Conservation (phyloP, 2,797 vertebrate genomes). For the Lepilemur septentrionalis region DNA sequence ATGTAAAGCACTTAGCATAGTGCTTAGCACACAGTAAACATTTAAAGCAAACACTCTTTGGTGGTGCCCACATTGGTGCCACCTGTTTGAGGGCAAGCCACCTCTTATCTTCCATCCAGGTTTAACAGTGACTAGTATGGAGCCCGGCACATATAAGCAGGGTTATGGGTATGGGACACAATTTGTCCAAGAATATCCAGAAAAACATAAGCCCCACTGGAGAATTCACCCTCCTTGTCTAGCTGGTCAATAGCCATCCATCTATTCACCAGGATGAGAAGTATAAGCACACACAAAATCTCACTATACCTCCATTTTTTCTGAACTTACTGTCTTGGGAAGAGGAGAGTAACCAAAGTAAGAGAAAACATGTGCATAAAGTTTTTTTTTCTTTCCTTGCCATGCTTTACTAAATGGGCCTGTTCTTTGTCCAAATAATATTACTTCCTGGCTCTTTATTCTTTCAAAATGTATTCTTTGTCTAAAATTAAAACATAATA, state of each 20-base stretch:
- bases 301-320: not conserved
- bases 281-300: not conserved
- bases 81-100: not conserved
- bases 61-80: not conserved
- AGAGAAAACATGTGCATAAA: not conserved
- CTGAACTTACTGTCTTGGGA: not conserved
- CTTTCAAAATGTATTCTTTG: slow-evolving; percentile 37
- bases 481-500: slow-evolving; percentile 17
- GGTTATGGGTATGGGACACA: not conserved
- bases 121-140: not conserved
- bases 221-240: not conserved
- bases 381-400: not conserved
- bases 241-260: not conserved
- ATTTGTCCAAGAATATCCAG: not conserved
- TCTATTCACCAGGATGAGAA: not conserved
- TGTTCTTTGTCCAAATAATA: not conserved
- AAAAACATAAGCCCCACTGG: not conserved
- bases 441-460: not conserved
- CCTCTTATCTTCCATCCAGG: not conserved
- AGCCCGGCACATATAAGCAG: not conserved
- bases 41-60: not conserved
- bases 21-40: not conserved
- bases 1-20: not conserved
- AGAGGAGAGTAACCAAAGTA: not conserved
- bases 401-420: not conserved